These are phyloP conservation scores for Dexiosoma caninum DNA, from an alignment of 2,888 invertebrate species.

Conservation along the genomic window DNA sequence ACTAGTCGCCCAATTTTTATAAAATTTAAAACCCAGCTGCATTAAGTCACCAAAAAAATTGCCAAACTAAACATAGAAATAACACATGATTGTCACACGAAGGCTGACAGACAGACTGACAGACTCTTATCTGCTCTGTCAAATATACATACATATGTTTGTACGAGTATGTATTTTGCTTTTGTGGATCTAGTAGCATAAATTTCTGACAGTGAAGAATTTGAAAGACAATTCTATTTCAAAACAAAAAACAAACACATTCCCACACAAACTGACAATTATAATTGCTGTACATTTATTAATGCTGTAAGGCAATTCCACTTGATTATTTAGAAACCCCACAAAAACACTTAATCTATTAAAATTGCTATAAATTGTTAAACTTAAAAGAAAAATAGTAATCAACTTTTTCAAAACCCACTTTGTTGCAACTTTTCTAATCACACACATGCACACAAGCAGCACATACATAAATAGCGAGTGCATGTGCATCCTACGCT, in stretches of 20 bases:
- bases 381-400: constrained; percentile 27
- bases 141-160: no score
- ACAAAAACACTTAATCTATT: constrained; percentile 13
- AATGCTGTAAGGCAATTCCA: constrained; percentile 29
- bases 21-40: no score
- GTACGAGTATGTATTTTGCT: no score
- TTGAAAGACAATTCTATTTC: neutral
- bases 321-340: constrained; percentile 21
- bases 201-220: neutral
- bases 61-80: no score
- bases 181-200: no score
- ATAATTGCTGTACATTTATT: no score
- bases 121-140: no score
- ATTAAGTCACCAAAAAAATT: no score
- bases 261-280: neutral
- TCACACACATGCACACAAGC: constrained; percentile 4
- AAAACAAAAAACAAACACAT: neutral
- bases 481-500: constrained; percentile 38
- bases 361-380: constrained; percentile 44
- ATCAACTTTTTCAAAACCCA: constrained; percentile 45
- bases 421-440: constrained; percentile 54
- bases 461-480: no score
- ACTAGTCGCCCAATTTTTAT: no score
- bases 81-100: no score
- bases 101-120: no score